Conservation (phyloP, 2,888 invertebrate species). For the Polyommatus iphigenia region DNA sequence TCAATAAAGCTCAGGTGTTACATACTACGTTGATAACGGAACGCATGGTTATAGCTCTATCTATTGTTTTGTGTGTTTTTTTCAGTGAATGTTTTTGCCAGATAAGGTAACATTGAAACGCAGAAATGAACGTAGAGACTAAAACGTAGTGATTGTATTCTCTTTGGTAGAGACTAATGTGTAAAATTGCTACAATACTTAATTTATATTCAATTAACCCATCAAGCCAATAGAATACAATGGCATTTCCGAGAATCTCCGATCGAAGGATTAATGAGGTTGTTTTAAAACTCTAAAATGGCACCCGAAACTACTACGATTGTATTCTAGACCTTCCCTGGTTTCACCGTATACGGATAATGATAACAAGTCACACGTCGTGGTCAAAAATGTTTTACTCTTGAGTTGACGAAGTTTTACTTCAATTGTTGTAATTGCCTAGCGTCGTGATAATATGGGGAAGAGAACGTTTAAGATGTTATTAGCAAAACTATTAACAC, state of each 20-base stretch:
- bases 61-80: neutral
- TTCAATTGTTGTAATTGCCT: neutral
- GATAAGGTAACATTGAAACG: neutral
- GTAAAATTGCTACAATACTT: no score
- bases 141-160: no score
- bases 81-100: neutral
- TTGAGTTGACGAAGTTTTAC: neutral
- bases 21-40: neutral
- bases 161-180: neutral
- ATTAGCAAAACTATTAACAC: neutral
- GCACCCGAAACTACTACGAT: no score
- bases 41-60: neutral
- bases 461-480: neutral
- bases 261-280: no score
- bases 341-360: no score
- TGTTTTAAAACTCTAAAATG: no score
- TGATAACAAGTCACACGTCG: no score
- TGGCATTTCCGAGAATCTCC: no score
- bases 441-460: neutral
- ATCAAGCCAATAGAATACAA: no score
- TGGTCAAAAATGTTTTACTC: no score
- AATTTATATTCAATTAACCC: no score
- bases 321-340: no score
- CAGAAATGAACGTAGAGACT: neutral
- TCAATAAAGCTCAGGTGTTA: slow-evolving; percentile 1